Base-by-base conservation (phyloP, 2,113 vertebrate species). In the Procavia capensis region DNA sequence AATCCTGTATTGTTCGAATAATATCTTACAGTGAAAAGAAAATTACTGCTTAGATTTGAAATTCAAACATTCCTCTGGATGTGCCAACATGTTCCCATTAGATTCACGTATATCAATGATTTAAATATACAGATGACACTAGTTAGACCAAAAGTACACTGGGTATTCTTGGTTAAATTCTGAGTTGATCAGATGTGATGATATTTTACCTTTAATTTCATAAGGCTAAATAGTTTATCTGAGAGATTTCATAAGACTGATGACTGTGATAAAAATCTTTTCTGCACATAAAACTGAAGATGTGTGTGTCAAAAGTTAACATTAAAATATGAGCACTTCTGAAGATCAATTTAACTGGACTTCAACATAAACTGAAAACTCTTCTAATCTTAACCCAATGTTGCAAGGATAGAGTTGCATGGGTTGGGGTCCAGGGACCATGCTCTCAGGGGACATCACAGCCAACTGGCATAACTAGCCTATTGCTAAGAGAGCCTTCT, bases 271-370 rank as follows among this genome's bases (percentile, higher is more conserved):
- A 87, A 81, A 90, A 79, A 20, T 63, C 11, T 80, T 75, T 66
- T 36, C 88, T 57, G 10, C n/a, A 79, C n/a, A 72, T 81, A 61
- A 76, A 90, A 91, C 29, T 90, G 86, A 94, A 64, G 9, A 70
- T 14, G 70, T 31, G 16, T 50, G 3, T 76, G 27, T 47, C 9
- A 74, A 85, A 89, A 72, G 31, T 22, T 45, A 85, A 34, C 63
- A 81, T 25, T 66, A 57, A 64, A 91, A 76, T 81, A 14, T 41
- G 1, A 47, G 25, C 66, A 76, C 74, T 88, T 84, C n/a, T n/a
- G n/a, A n/a, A n/a, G n/a, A n/a, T n/a, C n/a, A n/a, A n/a, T n/a
- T n/a, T n/a, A n/a, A n/a, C n/a, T n/a, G n/a, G n/a, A n/a, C n/a
- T n/a, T n/a, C n/a, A n/a, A n/a, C n/a, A n/a, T n/a, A n/a, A n/a